phyloP scores from a whole-genome alignment of 92 coral and sea anemone species.

The Palythoa grandis region DNA sequence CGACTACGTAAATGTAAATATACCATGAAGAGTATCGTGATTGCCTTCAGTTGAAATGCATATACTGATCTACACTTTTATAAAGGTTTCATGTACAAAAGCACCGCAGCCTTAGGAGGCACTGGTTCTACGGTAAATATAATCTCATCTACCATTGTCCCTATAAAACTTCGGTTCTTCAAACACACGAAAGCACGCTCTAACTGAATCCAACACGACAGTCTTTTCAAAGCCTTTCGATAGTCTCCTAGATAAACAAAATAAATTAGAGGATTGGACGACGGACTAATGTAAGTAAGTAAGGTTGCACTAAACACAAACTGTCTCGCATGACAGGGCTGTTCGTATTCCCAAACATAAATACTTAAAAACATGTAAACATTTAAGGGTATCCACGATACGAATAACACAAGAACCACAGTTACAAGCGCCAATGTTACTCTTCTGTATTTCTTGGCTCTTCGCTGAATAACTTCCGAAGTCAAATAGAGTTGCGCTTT shows the following conservation, averaged over 20 bases:
- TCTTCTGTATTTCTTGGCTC: neutral
- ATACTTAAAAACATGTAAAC: neutral
- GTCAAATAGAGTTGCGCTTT: neutral
- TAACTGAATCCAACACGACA: neutral
- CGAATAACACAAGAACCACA: neutral
- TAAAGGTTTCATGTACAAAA: neutral
- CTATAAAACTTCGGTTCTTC: neutral
- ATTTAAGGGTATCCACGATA: neutral
- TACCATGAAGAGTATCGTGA: too few species aligned
- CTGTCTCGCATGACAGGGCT: constrained; percentile 19
- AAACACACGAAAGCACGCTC: neutral
- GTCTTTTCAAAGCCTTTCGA: neutral
- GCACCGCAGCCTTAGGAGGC: neutral
- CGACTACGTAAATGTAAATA: too few species aligned
- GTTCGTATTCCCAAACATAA: constrained; percentile 10
- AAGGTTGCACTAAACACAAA: neutral
- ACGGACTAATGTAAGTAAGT: neutral
- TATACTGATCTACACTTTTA: too few species aligned
- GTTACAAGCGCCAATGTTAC: neutral
- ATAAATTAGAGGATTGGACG: neutral
- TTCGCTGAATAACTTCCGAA: neutral
- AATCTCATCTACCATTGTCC: neutral
- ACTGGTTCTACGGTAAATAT: neutral
- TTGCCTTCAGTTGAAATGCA: too few species aligned
- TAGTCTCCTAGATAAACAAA: neutral